Evolutionary conservation across 2,113 vertebrate species (phyloP).

Genomic region (Xenopus laevis): DNA sequence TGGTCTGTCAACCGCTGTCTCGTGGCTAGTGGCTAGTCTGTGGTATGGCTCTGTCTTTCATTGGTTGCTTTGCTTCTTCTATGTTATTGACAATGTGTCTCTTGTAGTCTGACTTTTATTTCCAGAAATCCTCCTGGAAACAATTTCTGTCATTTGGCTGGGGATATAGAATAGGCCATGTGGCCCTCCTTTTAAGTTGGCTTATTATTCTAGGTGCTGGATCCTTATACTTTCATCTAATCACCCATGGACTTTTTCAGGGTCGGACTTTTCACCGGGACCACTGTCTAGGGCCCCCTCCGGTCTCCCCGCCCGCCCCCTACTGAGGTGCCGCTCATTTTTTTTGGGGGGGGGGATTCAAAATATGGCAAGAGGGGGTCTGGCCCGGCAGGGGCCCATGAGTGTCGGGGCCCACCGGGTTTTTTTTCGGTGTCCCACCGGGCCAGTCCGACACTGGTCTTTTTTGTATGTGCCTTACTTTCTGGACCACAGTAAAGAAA

Average conservation of each 20-base stretch:
- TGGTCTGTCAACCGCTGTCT: constrained; percentile 5
- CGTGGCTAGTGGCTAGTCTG: background rate
- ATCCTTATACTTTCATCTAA: constrained; percentile 6
- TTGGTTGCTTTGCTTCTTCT: background rate
- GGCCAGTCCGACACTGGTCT: no score
- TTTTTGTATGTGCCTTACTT: background rate
- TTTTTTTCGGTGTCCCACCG: no score
- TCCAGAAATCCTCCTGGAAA: constrained; percentile 23
- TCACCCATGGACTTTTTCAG: background rate
- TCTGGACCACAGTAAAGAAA: background rate
- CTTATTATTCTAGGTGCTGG: background rate
- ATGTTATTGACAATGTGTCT: background rate
- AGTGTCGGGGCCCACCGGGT: no score
- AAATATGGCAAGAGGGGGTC: no score
- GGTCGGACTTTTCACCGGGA: no score
- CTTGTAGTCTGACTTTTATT: constrained; percentile 16
- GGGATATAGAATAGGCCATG: background rate
- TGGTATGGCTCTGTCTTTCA: constrained; percentile 10
- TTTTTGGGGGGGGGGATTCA: no score
- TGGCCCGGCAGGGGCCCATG: no score
- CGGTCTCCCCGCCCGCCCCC: no score
- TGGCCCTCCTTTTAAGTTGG: constrained; percentile 10
- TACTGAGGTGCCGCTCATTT: no score
- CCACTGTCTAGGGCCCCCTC: no score
- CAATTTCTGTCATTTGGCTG: background rate